Base-by-base conservation (phyloP, 1,140 invertebrate species). In the Hylaeus volcanicus region DNA sequence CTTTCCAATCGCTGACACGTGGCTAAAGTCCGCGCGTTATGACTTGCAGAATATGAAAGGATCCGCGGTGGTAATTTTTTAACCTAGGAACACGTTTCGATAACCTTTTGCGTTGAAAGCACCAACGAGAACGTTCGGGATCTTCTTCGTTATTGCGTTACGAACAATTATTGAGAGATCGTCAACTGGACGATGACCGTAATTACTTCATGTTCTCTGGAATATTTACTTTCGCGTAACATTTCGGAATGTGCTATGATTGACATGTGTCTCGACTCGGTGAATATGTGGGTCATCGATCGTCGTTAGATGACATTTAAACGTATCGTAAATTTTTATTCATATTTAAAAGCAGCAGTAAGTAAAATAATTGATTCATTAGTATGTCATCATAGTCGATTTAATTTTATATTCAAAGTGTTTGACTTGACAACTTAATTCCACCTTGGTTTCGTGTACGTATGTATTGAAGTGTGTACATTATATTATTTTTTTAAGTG, bases 101-200 rank as follows among this genome's bases (percentile, higher is more conserved):
- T 79, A 82, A 81, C 78, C 76, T 85, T 26, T 88, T 86, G 74
- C 74, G 56, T 55, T 80, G 55, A 60, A 61, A 51, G 66, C 78
- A 71, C 63, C 70, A 11, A 39, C 66, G 74, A 56, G 71, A 77
- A 74, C 53, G 73, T 76, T 14, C 63, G 58, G 77, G 66, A 76
- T 84, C 61, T 12, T 79, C 76, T 41, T 73, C 51, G 8, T 6
- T 9, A 39, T 45, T 55, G 5, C 8, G 37, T 43, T 9, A 5
- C 3, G 12, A 6, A 5, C 9, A 12, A 1, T 26, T 9, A 26
- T 45, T 14, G 66, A 51, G 43, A 60, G 45, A 77, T 73, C 48
- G n/a, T 26, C 14, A 12, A 69, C 14, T 41, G 56, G 2, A 71
- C 37, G 12, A 12, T 26, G 6, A 14, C 45, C 2, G 14, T 72